Evolutionary conservation across 2,888 invertebrate species (phyloP), one percentile per base, ranked within the genome.

Genomic region (Palloptera scutellata): DNA sequence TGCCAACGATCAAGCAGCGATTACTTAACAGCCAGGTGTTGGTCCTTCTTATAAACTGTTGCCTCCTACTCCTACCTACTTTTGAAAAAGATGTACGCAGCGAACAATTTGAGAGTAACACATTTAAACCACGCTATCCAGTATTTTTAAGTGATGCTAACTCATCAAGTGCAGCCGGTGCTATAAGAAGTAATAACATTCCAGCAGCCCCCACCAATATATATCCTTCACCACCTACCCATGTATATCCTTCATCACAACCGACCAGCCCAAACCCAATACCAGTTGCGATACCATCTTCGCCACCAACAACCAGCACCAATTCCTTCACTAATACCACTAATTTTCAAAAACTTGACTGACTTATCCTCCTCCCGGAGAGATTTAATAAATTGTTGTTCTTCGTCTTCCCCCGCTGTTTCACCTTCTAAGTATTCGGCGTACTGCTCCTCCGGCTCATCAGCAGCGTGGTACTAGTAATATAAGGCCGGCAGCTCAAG

Each of bases 71-170:
- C 76, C 79, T n/a, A 20, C 83, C 84, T 2, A 77, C 72, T 60
- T 84, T 79, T 51, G 80, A 82, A 63, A 84, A 84, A 63, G 84
- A 83, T 72, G 73, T 79, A 3, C 75, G 77, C 61, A 73, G 73
- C 4, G 82, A 81, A 59, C 79, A 81, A 58, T 83, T 83, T 64
- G 81, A 82, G 51, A 78, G 77, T n/a, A 82, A 81, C 53, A 78
- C 77, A 2, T 82, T 77, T 68, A 79, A 79, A 42, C 81, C 84
- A 3, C 78, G 79, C 15, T 84, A 84, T 75, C 83, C 84, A n/a
- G 79, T 82, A 15, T 83, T 77, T 58, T 69, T 75, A 0, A 74
- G 73, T 20, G 73, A 76, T 69, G 72, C 74, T 6, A 72, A 68
- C 30, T 45, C 72, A 1, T 63, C 65, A 12, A 30, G 48, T 40